Evolutionary conservation across 2,113 vertebrate genomes (phyloP), one percentile per base, ranked within the genome.

Genomic region (Acinonyx jubatus): DNA sequence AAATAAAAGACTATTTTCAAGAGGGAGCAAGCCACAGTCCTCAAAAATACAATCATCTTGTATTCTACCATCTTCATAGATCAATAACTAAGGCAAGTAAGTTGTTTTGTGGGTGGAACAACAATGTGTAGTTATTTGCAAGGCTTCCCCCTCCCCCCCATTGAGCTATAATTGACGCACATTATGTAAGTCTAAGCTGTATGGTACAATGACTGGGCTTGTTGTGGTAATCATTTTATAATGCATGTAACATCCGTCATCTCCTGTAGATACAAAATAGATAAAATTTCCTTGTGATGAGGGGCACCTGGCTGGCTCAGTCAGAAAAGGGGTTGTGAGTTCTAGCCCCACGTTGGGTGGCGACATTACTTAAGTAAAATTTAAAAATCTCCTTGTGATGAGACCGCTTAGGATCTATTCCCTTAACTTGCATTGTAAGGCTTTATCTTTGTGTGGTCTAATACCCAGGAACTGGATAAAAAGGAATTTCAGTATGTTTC

Each of bases 391-490:
- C 7, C n/a, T 69, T 55, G 63, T 41, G 63, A 50, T 90, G 31
- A 38, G 61, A 69, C 55, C 27, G 16, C 18, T 41, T 33, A 81
- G 61, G 63, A 55, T 81, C 31, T 36, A 29, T 33, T 48, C 57
- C 45, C 89, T 89, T 78, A 80, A 91, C 25, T 21, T 68, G 68
- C 76, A 55, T 11, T 66, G 55, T 55, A 69, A 68, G 52, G 33
- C 13, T 73, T 74, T 36, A 97, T 94, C 36, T 48, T 9, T 36
- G 33, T 52, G 66, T 7, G 29, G 11, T 0, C 9, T 73, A 48
- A 45, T 96, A 7, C 96, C 13, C 65, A 99, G 99, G 99, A 99
- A 96, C 86, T 99, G 97, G 99, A 99, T 95, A 99, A 97, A 98
- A 99, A 99, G 45, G 98, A 99, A 38, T 99, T 99, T 31, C 90